Evolutionary conservation across 1,140 invertebrate genomes (phyloP).

Genomic region (Leptopilina clavipes): DNA sequence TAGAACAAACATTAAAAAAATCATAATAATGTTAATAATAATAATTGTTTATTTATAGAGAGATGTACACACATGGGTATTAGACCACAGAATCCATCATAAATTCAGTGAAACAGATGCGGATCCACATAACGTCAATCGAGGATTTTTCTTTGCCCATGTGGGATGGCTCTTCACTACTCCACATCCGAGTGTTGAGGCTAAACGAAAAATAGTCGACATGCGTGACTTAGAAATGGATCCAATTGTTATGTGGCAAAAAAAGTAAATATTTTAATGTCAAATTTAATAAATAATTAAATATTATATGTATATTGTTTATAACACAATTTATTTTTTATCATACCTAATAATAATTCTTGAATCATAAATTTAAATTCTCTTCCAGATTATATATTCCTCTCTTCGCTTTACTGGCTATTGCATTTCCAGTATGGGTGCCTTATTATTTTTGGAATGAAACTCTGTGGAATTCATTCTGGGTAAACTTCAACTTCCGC

Average conservation of each 20-base stretch:
- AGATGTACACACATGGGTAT: conserved; percentile 84
- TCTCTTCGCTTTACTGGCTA: conserved; percentile 84
- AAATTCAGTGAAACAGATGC: conserved; percentile 89
- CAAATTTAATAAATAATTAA: too few species aligned
- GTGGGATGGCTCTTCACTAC: conserved; percentile 87
- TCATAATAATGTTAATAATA: too few species aligned
- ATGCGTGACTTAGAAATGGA: conserved; percentile 90
- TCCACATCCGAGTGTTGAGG: conserved; percentile 85
- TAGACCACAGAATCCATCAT: conserved; percentile 89
- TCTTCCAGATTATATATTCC: conserved; percentile 81
- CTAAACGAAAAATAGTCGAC: conserved; percentile 85
- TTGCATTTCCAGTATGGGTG: conserved; percentile 85
- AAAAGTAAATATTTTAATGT: conserved; percentile 74
- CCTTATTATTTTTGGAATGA: conserved; percentile 92
- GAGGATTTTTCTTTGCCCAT: conserved; percentile 89
- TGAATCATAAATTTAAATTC: background rate
- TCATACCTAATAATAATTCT: background rate
- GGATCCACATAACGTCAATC: conserved; percentile 87
- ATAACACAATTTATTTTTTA: too few species aligned
- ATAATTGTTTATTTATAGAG: conserved; percentile 72
- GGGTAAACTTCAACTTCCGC: conserved; percentile 87
- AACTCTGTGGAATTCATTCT: conserved; percentile 84
- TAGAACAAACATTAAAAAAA: too few species aligned
- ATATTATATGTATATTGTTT: background rate
- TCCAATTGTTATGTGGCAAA: conserved; percentile 90